Conservation (phyloP, 2,888 invertebrate species). For the Psylliodes chrysocephalus region DNA sequence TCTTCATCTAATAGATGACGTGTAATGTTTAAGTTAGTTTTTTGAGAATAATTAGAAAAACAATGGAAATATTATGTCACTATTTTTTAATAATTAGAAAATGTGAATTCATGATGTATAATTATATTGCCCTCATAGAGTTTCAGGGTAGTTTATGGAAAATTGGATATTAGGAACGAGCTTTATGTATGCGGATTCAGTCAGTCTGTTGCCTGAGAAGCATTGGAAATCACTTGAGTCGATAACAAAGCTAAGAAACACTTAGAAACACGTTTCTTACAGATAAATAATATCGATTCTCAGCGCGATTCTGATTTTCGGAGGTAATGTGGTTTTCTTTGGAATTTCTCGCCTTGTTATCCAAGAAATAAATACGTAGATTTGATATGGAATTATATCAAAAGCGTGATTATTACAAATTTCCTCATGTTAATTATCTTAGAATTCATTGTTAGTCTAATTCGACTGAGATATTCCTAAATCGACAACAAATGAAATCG, state of each 20-base stretch:
- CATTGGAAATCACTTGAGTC: conserved; percentile 26
- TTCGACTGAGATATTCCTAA: not conserved
- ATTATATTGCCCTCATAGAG: no score
- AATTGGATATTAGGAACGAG: conserved; percentile 14
- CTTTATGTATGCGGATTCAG: conserved; percentile 22
- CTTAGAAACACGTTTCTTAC: conserved; percentile 28
- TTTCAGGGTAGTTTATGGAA: conserved; percentile 26
- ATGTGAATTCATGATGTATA: no score
- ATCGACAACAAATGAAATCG: no score
- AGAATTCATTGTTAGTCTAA: conserved; percentile 2
- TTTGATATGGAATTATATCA: conserved; percentile 13
- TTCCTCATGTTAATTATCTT: conserved; percentile 13
- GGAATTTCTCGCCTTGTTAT: conserved; percentile 20
- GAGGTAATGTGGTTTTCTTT: conserved; percentile 22
- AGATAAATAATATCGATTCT: conserved; percentile 24
- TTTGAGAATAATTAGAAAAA: no score
- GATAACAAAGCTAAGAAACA: conserved; percentile 25
- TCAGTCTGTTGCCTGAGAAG: conserved; percentile 21
- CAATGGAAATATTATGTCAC: no score
- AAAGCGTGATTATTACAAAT: conserved; percentile 11
- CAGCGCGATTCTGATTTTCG: conserved; percentile 18
- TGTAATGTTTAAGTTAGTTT: no score
- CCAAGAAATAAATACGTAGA: conserved; percentile 11
- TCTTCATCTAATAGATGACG: no score
- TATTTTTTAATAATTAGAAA: no score